A percentile compares a stretch with the other conserved stretches of the same genome.
Conservation (phyloP, 2,113 vertebrate genomes). For the Elephas maximus region DNA sequence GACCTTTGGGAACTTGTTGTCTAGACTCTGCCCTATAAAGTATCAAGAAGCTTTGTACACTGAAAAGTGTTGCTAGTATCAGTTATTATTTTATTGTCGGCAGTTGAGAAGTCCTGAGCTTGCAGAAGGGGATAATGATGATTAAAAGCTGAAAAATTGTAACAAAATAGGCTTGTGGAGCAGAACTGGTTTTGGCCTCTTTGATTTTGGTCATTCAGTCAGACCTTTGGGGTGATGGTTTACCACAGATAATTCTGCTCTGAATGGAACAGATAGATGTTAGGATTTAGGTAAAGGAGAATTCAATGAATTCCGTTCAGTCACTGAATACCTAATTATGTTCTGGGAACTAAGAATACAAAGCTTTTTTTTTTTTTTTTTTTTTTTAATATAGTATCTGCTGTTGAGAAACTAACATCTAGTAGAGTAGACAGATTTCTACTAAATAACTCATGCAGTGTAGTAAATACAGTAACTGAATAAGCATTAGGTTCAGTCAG, state of each 20-base stretch:
- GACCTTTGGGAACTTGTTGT: not conserved
- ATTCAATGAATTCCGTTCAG: not conserved
- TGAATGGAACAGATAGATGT: constrained; percentile 32
- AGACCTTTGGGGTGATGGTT: not conserved
- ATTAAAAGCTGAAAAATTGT: not conserved
- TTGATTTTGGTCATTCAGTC: not conserved
- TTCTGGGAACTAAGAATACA: not conserved
- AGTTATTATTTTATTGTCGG: constrained; percentile 14
- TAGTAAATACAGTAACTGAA: not conserved
- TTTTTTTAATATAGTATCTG: not conserved
- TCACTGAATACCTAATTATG: not conserved
- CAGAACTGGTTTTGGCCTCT: not conserved
- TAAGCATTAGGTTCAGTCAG: not conserved
- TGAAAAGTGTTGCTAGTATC: not conserved
- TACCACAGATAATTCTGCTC: not conserved
- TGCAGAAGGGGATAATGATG: not conserved
- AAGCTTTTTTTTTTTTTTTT: not conserved
- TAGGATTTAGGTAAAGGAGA: constrained; percentile 1
- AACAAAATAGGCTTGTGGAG: constrained; percentile 4
- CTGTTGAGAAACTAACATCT: not conserved
- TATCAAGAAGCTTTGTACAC: constrained; percentile 16
- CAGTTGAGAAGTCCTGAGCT: not conserved
- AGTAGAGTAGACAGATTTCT: not conserved
- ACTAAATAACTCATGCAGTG: not conserved
- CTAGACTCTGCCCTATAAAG: not conserved